These are phyloP conservation scores for Paraescarpia echinospica DNA, from an alignment of 1,140 invertebrate genomes.

Conservation along the genomic window DNA sequence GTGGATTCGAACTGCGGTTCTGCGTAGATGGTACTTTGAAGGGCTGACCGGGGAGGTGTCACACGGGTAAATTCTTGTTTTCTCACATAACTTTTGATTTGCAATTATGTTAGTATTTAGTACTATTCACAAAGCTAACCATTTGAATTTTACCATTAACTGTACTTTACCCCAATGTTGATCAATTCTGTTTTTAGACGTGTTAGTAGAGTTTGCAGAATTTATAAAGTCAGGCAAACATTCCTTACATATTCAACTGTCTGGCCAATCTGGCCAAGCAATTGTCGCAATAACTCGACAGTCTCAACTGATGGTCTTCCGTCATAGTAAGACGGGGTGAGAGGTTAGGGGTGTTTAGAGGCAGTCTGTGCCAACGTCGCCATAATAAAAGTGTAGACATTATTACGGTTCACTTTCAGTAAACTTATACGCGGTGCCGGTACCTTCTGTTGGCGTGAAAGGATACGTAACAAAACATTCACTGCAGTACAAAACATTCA, in stretches of 20 bases:
- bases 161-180: neutral
- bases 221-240: neutral
- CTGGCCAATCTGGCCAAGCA: neutral
- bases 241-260: neutral
- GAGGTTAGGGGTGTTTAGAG: no score
- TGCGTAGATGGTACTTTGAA: neutral
- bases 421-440: no score
- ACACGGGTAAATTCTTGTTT: neutral
- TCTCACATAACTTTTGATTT: neutral
- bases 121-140: neutral
- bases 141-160: neutral
- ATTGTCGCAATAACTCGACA: neutral
- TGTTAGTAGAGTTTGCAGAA: neutral
- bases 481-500: no score
- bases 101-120: neutral
- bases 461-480: no score
- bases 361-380: no score
- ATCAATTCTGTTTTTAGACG: neutral
- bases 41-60: neutral
- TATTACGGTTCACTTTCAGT: no score
- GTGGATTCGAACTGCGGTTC: neutral
- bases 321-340: no score
- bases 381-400: no score
- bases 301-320: no score
- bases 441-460: no score